phyloP scores from a whole-genome alignment of 2,113 vertebrate species.

The pig (Sus scrofa) region DNA sequence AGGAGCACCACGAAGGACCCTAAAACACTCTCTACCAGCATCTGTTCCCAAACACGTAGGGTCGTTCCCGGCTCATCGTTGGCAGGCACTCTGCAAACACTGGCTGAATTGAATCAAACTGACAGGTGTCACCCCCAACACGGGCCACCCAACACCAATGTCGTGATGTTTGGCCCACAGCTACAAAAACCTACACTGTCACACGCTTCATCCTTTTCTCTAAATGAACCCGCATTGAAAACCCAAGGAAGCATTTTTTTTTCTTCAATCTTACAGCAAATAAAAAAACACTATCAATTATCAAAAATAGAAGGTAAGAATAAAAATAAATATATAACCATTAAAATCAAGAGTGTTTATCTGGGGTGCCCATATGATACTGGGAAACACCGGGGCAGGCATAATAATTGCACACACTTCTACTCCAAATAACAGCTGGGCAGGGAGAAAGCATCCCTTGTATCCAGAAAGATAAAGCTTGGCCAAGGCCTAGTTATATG shows the following conservation, averaged over 20 bases:
- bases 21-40: background rate
- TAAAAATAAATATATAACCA: background rate
- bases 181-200: background rate
- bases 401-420: background rate
- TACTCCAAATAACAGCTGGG: background rate
- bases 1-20: background rate
- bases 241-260: background rate
- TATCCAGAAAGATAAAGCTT: background rate
- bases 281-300: background rate
- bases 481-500: background rate
- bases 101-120: background rate
- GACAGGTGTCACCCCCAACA: background rate
- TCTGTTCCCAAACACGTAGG: background rate
- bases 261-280: background rate
- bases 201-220: background rate
- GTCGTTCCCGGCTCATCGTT: fast-evolving
- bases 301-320: background rate
- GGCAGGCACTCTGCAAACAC: no score
- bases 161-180: fast-evolving
- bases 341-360: background rate
- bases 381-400: background rate
- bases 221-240: background rate
- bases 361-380: background rate
- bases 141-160: background rate
- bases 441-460: background rate